A percentile compares a stretch with the other conserved stretches of the same genome.
Conservation (phyloP, 2,113 vertebrate genomes). For the Monopterus albus region DNA sequence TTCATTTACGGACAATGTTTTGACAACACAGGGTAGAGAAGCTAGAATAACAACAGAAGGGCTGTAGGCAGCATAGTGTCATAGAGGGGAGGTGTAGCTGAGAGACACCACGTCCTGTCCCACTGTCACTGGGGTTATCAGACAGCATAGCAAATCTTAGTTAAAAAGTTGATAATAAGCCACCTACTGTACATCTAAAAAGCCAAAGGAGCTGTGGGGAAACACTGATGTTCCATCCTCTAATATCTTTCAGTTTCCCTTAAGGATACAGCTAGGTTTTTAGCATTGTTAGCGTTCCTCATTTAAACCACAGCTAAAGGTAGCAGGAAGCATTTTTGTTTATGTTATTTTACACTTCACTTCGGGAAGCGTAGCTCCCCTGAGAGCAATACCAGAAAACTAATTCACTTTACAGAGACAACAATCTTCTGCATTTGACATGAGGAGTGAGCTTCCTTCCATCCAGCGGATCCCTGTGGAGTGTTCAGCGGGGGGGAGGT, state of each 20-base stretch:
- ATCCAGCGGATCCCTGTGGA: constrained; percentile 36
- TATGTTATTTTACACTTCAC: constrained; percentile 41
- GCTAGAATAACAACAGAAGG: too few relatives aligned
- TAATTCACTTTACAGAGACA: constrained; percentile 46
- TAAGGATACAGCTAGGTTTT: not conserved
- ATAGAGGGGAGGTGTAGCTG: too few relatives aligned
- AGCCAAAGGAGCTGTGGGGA: not conserved
- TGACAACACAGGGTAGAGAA: too few relatives aligned
- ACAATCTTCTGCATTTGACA: constrained; percentile 41
- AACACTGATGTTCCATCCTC: not conserved
- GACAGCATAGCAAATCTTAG: too few relatives aligned
- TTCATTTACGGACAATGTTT: too few relatives aligned
- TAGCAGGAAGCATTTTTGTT: constrained; percentile 2
- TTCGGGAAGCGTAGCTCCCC: constrained; percentile 30
- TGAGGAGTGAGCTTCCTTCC: constrained; percentile 32
- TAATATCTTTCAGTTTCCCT: not conserved
- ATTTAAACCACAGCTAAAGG: constrained; percentile 28
- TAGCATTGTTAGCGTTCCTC: constrained; percentile 5
- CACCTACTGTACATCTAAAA: not conserved
- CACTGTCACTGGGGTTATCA: too few relatives aligned
- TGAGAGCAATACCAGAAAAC: constrained; percentile 33
- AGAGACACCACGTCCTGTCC: too few relatives aligned
- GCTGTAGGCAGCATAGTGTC: too few relatives aligned
- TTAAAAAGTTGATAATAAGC: not conserved
- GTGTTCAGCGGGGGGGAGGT: constrained; percentile 12